A percentile compares a stretch with the other conserved stretches of the same genome.
These are phyloP conservation scores for Taxidea taxus DNA, from an alignment of 2,113 vertebrate species.

Conservation along the genomic window DNA sequence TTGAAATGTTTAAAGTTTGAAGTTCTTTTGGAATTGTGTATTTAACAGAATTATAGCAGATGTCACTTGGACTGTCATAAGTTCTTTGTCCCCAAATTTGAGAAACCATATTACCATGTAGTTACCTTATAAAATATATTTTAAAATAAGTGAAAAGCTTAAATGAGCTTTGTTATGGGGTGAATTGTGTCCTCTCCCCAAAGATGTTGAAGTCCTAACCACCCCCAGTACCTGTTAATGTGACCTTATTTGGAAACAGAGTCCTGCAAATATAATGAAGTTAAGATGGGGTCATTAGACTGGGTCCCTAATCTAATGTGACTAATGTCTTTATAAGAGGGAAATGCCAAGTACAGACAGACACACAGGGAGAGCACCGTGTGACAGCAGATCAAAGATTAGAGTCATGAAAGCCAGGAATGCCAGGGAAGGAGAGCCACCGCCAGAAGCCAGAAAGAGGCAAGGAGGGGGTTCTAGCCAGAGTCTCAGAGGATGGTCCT, in stretches of 20 bases:
- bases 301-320: neutral
- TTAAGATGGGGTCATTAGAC: neutral
- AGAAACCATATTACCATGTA: neutral
- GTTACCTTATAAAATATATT: neutral
- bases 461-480: neutral
- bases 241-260: neutral
- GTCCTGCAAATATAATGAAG: neutral
- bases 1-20: neutral
- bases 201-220: neutral
- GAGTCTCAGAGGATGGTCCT: neutral
- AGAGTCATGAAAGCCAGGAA: neutral
- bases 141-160: neutral
- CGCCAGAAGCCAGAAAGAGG: neutral
- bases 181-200: neutral
- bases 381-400: neutral
- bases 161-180: neutral
- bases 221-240: neutral
- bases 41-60: neutral
- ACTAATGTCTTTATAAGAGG: neutral
- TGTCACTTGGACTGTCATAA: neutral
- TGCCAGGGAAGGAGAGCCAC: neutral
- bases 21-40: conserved; percentile 34
- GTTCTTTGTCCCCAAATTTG: neutral
- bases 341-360: neutral
- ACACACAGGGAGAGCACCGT: neutral